A percentile compares a stretch with the other conserved stretches of the same genome.
These are phyloP conservation scores for Nomada hirtipes DNA, from an alignment of 2,888 invertebrate species.

Conservation along the genomic window DNA sequence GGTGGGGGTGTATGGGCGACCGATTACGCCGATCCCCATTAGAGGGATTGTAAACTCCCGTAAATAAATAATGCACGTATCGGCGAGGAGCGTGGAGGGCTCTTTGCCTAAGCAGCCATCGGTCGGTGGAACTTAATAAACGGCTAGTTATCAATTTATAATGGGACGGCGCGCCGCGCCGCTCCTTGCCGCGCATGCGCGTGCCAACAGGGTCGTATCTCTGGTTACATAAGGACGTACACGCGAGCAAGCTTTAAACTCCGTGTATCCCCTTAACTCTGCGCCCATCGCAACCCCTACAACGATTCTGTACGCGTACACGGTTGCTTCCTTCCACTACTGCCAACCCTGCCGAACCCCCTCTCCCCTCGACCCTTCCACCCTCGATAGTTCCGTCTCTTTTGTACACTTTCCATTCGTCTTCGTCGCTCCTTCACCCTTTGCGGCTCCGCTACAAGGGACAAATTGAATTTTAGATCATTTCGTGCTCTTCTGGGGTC, in stretches of 20 bases:
- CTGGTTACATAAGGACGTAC: conserved; percentile 67
- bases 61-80: conserved; percentile 84
- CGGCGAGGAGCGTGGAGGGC: conserved; percentile 73
- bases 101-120: conserved; percentile 82
- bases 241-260: conserved; percentile 69
- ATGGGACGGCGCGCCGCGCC: conserved; percentile 77
- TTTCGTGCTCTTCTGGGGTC: conserved; percentile 81
- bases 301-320: conserved; percentile 8
- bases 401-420: conserved; percentile 25
- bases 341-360: neutral
- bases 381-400: conserved; percentile 18
- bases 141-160: conserved; percentile 82
- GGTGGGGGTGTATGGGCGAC: conserved; percentile 62
- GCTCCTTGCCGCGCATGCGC: conserved; percentile 72
- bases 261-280: conserved; percentile 46
- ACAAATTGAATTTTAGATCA: conserved; percentile 85
- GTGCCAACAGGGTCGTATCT: conserved; percentile 64
- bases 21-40: conserved; percentile 82
- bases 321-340: conserved; percentile 13
- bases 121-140: conserved; percentile 83
- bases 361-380: neutral
- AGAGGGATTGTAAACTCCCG: conserved; percentile 83
- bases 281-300: neutral
- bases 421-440: conserved; percentile 61
- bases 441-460: conserved; percentile 79